Conservation (phyloP, 2,888 invertebrate species). For the Athetis lepigone region DNA sequence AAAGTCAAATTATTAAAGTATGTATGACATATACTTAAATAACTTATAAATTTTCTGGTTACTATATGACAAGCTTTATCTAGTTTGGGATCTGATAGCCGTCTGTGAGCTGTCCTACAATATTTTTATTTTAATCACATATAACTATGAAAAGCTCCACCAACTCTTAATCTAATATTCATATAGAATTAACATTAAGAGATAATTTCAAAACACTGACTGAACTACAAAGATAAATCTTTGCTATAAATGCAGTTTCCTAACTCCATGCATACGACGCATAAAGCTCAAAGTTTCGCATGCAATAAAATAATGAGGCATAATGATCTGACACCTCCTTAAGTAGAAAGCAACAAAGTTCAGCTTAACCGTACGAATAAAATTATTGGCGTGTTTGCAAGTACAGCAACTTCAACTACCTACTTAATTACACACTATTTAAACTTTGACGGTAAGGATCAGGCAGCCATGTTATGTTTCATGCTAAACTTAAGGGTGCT, state of each 20-base stretch:
- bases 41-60: too few species aligned
- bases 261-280: not conserved
- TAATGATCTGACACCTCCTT: constrained; percentile 28
- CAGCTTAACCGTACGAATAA: constrained; percentile 27
- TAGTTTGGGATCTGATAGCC: too few species aligned
- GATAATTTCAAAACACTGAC: too few species aligned
- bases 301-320: constrained; percentile 1
- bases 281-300: constrained; percentile 8
- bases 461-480: not conserved
- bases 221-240: not conserved
- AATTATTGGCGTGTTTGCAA: constrained; percentile 51
- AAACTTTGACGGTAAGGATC: constrained; percentile 33
- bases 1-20: too few species aligned
- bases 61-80: too few species aligned
- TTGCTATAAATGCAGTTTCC: not conserved
- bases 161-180: not conserved
- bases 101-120: too few species aligned
- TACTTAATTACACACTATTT: constrained; percentile 53
- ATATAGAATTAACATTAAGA: too few species aligned
- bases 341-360: constrained; percentile 37
- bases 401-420: constrained; percentile 34
- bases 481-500: not conserved
- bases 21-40: too few species aligned
- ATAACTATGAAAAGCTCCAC: not conserved
- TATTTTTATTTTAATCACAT: too few species aligned